Percentiles rank a stretch among this genome's conserved stretches.
phyloP scores from a whole-genome alignment of 23 tunicate genomes.

The Ciona savignyi region DNA sequence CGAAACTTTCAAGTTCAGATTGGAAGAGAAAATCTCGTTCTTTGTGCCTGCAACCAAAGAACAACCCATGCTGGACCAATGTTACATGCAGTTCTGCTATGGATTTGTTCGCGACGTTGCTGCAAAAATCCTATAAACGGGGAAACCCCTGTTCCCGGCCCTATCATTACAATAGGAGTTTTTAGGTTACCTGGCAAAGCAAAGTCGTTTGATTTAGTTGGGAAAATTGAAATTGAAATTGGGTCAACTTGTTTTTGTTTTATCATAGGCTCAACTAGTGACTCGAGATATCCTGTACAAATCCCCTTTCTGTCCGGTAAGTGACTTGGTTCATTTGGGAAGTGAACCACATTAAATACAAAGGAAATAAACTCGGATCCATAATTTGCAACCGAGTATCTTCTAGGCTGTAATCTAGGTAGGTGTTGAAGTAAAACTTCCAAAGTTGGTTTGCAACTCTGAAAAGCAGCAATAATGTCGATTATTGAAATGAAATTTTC shows the following conservation, averaged over 20 bases:
- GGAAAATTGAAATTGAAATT: slow-evolving; percentile 11
- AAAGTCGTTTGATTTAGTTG: slow-evolving; percentile 42
- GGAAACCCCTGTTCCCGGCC: slow-evolving; percentile 90
- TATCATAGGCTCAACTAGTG: not conserved
- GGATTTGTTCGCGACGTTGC: slow-evolving; percentile 8
- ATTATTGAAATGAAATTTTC: slow-evolving; percentile 23
- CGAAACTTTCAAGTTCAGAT: slow-evolving; percentile 31
- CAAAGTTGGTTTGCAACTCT: slow-evolving; percentile 55
- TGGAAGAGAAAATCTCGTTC: slow-evolving; percentile 60
- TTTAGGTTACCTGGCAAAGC: slow-evolving; percentile 24
- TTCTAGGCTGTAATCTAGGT: slow-evolving; percentile 62
- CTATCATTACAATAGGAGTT: slow-evolving; percentile 67
- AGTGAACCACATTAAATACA: slow-evolving; percentile 50
- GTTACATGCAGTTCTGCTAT: not conserved
- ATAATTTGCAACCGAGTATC: slow-evolving; percentile 57
- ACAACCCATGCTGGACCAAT: slow-evolving; percentile 41
- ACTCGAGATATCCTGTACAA: slow-evolving; percentile 40
- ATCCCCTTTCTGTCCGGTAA: slow-evolving; percentile 49
- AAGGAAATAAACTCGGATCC: slow-evolving; percentile 20
- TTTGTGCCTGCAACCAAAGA: slow-evolving; percentile 80
- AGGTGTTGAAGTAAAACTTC: slow-evolving; percentile 58
- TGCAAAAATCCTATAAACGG: slow-evolving; percentile 81
- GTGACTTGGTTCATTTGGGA: slow-evolving; percentile 8
- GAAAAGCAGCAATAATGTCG: slow-evolving; percentile 60
- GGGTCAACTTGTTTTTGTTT: not conserved